These are phyloP conservation scores for Hydrotaea diabolus DNA, from an alignment of 2,888 invertebrate species.

Conservation along the genomic window DNA sequence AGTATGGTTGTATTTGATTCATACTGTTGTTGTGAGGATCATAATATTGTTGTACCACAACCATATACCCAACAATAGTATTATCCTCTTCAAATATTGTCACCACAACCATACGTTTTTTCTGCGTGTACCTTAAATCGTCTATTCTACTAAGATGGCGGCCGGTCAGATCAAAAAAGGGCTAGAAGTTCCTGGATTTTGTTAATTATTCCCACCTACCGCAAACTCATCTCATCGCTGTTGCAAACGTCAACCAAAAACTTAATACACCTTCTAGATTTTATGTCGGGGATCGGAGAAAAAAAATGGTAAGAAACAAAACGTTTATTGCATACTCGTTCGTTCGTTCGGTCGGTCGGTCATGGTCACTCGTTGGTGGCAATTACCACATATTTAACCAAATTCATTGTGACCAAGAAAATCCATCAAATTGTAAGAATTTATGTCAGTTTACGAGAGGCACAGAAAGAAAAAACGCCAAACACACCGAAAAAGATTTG, in stretches of 20 bases:
- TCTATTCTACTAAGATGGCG: too few species aligned
- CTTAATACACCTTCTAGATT: not conserved
- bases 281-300: not conserved
- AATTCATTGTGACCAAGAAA: slow-evolving; percentile 67
- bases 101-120: too few species aligned
- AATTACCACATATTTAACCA: slow-evolving; percentile 70
- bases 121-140: too few species aligned
- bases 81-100: too few species aligned
- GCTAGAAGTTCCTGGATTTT: too few species aligned
- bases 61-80: too few species aligned
- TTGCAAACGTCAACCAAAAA: not conserved
- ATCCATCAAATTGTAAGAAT: slow-evolving; percentile 68
- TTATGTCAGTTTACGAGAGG: slow-evolving; percentile 66
- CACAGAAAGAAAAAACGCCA: not conserved
- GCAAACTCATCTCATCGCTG: too few species aligned
- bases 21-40: too few species aligned
- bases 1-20: too few species aligned
- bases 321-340: not conserved
- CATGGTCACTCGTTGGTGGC: slow-evolving; percentile 68
- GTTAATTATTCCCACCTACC: too few species aligned
- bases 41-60: too few species aligned
- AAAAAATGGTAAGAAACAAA: not conserved
- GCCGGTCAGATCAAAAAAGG: too few species aligned
- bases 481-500: slow-evolving; percentile 7
- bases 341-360: slow-evolving; percentile 45